phyloP scores from a whole-genome alignment of 2,888 invertebrate species.

The Phytoseiulus persimilis region DNA sequence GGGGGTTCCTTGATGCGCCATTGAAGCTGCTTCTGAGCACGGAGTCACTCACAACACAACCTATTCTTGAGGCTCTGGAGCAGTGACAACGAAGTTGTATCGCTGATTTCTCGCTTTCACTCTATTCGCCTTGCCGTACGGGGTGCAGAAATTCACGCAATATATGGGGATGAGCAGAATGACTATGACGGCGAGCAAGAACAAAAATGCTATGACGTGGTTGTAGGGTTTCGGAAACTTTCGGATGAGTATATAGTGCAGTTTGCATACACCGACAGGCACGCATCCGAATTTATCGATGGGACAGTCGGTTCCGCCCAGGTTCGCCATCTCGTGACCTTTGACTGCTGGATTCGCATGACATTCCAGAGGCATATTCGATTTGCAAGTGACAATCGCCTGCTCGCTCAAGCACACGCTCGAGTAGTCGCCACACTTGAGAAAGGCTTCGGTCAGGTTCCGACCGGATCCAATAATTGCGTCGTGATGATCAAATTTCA shows the following conservation, averaged over 20 bases:
- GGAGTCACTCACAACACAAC: not conserved
- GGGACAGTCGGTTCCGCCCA: not conserved
- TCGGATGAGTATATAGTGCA: not conserved
- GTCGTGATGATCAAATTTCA: not conserved
- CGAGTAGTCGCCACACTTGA: not conserved
- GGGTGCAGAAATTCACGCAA: not conserved
- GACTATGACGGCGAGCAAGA: not conserved
- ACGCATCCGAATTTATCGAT: not conserved
- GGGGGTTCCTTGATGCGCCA: no score
- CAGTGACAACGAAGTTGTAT: not conserved
- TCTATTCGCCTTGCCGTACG: not conserved
- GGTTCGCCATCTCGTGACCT: not conserved
- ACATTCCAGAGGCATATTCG: not conserved
- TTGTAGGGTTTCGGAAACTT: not conserved
- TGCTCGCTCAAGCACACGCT: not conserved
- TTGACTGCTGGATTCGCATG: not conserved
- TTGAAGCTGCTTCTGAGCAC: no score
- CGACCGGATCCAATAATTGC: not conserved
- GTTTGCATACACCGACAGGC: not conserved
- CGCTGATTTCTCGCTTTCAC: not conserved
- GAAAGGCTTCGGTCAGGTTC: not conserved
- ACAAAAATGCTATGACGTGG: not conserved
- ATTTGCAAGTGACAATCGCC: not conserved
- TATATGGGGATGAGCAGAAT: not conserved
- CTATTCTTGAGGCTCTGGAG: not conserved